Percentiles rank a stretch among this genome's conserved stretches.
Conservation (phyloP, 2,113 vertebrate species). For the Orientallactaga bullata region DNA sequence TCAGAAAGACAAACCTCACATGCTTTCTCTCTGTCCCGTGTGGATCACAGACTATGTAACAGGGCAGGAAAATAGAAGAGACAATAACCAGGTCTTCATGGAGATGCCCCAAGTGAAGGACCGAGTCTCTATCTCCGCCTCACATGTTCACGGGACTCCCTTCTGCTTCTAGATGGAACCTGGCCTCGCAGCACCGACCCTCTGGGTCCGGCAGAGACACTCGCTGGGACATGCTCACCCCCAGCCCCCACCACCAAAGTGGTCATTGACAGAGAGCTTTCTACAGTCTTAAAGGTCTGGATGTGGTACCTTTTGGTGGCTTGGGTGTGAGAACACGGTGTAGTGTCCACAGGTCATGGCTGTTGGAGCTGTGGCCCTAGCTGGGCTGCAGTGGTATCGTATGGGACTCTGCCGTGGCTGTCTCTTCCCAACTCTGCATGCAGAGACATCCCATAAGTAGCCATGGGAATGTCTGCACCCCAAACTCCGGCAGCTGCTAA, state of each 20-base stretch:
- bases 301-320: too few relatives aligned
- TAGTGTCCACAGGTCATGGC: fast-evolving
- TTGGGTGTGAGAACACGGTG: fast-evolving
- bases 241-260: fast-evolving
- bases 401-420: not conserved
- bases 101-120: not conserved
- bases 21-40: not conserved
- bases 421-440: fast-evolving
- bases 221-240: not conserved
- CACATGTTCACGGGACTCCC: too few relatives aligned
- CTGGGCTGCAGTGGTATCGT: fast-evolving
- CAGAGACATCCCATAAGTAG: fast-evolving
- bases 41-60: too few relatives aligned
- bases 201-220: not conserved
- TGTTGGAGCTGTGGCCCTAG: fast-evolving
- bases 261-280: not conserved
- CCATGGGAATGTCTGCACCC: not conserved
- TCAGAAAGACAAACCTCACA: not conserved
- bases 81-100: not conserved
- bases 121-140: not conserved
- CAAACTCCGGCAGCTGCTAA: not conserved
- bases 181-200: fast-evolving
- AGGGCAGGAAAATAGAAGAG: not conserved
- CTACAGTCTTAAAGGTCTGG: not conserved
- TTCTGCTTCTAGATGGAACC: not conserved